Conservation (phyloP, 2,888 invertebrate species). For the Meteorus cinctellus region DNA sequence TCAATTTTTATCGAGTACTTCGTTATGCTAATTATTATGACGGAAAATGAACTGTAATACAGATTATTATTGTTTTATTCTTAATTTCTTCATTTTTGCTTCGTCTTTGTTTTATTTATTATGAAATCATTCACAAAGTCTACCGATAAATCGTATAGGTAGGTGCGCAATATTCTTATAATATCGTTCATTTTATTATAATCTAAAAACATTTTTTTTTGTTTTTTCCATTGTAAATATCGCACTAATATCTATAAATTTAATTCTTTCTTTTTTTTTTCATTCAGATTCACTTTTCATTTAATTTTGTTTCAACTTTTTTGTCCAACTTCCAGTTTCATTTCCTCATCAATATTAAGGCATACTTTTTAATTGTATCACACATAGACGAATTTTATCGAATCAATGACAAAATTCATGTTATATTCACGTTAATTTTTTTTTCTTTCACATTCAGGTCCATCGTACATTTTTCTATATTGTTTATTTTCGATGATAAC, state of each 20-base stretch:
- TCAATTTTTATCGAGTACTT: no score
- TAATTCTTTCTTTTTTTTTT: constrained; percentile 7
- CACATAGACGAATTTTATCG: constrained; percentile 22
- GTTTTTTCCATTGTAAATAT: constrained; percentile 22
- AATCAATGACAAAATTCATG: constrained; percentile 24
- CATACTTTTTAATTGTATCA: constrained; percentile 34
- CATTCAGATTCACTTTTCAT: neutral
- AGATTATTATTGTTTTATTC: neutral
- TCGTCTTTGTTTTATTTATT: constrained; percentile 18
- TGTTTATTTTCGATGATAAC: neutral
- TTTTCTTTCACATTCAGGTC: constrained; percentile 22
- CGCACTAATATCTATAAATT: constrained; percentile 2
- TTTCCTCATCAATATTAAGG: constrained; percentile 9
- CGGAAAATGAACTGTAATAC: no score
- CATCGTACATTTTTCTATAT: neutral
- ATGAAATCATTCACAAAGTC: constrained; percentile 34
- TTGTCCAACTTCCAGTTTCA: constrained; percentile 3
- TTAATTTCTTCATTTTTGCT: constrained; percentile 2
- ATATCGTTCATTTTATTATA: constrained; percentile 24
- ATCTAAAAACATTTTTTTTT: constrained; percentile 14
- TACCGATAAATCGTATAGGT: constrained; percentile 14
- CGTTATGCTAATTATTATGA: neutral
- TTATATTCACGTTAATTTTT: neutral
- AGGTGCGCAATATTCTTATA: constrained; percentile 23
- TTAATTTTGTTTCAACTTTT: neutral